Evolutionary conservation across 2,113 vertebrate genomes (phyloP).

Genomic region (Siniperca knerii): DNA sequence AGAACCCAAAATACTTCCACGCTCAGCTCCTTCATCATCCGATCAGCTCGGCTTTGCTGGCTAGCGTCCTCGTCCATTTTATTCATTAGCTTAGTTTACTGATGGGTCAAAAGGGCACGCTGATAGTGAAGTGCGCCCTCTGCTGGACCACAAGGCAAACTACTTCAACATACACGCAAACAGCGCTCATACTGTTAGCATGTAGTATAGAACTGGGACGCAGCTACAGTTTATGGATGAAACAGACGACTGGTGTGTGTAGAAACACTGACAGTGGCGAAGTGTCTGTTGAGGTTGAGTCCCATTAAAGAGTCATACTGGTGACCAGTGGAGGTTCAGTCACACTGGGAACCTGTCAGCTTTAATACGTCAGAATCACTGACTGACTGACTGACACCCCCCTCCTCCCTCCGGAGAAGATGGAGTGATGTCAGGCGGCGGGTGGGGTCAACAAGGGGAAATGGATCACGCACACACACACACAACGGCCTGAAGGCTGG

Average conservation of each 20-base stretch:
- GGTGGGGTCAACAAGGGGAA: background rate
- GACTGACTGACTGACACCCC: slow-evolving; percentile 41
- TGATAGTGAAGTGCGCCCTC: too few relatives aligned
- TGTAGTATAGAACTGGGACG: too few relatives aligned
- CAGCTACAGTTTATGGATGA: background rate
- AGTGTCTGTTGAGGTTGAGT: background rate
- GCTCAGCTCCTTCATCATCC: too few relatives aligned
- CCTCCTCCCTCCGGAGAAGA: background rate
- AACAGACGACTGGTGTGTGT: background rate
- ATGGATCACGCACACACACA: slow-evolving; percentile 18
- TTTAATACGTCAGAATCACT: slow-evolving; percentile 52
- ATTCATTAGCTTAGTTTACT: background rate
- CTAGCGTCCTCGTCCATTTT: too few relatives aligned
- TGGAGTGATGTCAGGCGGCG: background rate
- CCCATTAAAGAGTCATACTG: slow-evolving; percentile 56
- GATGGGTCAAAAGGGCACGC: too few relatives aligned
- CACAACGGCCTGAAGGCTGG: slow-evolving; percentile 11
- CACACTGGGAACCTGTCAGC: slow-evolving; percentile 65
- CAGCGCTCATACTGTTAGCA: background rate
- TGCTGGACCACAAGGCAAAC: too few relatives aligned
- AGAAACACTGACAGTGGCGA: background rate
- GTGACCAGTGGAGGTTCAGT: slow-evolving; percentile 53
- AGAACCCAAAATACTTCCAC: too few relatives aligned
- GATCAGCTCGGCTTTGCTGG: too few relatives aligned
- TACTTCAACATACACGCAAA: too few relatives aligned